These are phyloP conservation scores for Drosophila percnosoma DNA, from an alignment of 2,888 invertebrate genomes.

Conservation along the genomic window DNA sequence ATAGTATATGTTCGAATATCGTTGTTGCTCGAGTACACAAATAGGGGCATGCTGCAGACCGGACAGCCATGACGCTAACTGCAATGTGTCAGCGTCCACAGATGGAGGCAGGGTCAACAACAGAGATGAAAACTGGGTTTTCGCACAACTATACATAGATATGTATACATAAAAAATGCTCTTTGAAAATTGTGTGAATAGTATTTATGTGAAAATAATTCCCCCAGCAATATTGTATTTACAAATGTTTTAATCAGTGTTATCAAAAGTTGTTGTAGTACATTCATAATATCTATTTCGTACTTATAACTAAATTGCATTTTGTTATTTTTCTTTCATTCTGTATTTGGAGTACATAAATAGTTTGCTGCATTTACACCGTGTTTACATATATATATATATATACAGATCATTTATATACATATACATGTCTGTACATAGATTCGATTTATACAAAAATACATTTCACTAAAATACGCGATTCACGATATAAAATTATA, in stretches of 20 bases:
- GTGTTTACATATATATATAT: slow-evolving; percentile 29
- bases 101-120: slow-evolving; percentile 18
- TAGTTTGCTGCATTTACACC: slow-evolving; percentile 47
- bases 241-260: slow-evolving; percentile 57
- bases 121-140: background rate
- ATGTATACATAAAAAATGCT: background rate
- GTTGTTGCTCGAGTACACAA: no score
- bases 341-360: slow-evolving; percentile 50
- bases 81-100: background rate
- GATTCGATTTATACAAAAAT: slow-evolving; percentile 73
- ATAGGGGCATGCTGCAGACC: background rate
- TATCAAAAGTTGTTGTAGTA: slow-evolving; percentile 57
- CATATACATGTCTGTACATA: slow-evolving; percentile 36
- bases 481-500: slow-evolving; percentile 72
- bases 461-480: slow-evolving; percentile 78
- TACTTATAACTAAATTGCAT: slow-evolving; percentile 56
- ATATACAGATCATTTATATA: slow-evolving; percentile 6
- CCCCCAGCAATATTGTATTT: slow-evolving; percentile 30
- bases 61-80: slow-evolving; percentile 3
- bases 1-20: background rate
- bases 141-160: background rate
- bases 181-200: background rate
- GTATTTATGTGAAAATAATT: background rate
- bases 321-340: slow-evolving; percentile 24
- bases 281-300: slow-evolving; percentile 60